Base-by-base conservation (phyloP, 2,888 invertebrate genomes). In the Hermaeophaga mercurialis region DNA sequence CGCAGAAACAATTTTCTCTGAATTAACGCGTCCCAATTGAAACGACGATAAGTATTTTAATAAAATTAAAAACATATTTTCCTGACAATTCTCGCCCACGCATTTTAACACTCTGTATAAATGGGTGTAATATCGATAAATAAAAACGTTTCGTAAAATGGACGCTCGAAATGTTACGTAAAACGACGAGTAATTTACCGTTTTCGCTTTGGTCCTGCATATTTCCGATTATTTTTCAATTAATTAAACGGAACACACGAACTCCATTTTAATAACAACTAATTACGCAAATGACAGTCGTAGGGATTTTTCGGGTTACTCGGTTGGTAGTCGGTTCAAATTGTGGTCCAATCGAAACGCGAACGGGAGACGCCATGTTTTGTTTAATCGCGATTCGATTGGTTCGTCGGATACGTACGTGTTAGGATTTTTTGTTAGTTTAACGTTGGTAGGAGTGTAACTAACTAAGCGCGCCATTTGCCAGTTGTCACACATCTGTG, bases 141-240 rank as follows among this genome's bases (percentile, higher is more conserved):
- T 24, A 36, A n/a, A 28, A 9, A 7, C 7, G n/a, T 28, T 31
- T 4, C 31, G n/a, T 31, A n/a, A 4, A 31, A 31, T n/a, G 12
- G n/a, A 11, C n/a, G n/a, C n/a, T n/a, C n/a, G n/a, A n/a, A n/a
- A n/a, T n/a, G n/a, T n/a, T n/a, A n/a, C n/a, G n/a, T n/a, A n/a
- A n/a, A n/a, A n/a, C n/a, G n/a, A n/a, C n/a, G n/a, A n/a, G n/a
- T n/a, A n/a, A n/a, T n/a, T 46, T 41, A 54, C 54, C 54, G 26
- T 45, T 54, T 44, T 54, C 54, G 17, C 28, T 22, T 9, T 46
- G 39, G 26, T 54, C 54, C 31, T 54, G 46, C 54, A 54, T 54
- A 11, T 36, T 54, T 39, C 12, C 45, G 8, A 36, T 45, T 22
- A 39, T 14, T 46, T 24, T 45, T 54, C 34, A 52, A 44, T 43